These are phyloP conservation scores for Lagodon rhomboides DNA, from an alignment of 2,797 vertebrate species.

Conservation along the genomic window DNA sequence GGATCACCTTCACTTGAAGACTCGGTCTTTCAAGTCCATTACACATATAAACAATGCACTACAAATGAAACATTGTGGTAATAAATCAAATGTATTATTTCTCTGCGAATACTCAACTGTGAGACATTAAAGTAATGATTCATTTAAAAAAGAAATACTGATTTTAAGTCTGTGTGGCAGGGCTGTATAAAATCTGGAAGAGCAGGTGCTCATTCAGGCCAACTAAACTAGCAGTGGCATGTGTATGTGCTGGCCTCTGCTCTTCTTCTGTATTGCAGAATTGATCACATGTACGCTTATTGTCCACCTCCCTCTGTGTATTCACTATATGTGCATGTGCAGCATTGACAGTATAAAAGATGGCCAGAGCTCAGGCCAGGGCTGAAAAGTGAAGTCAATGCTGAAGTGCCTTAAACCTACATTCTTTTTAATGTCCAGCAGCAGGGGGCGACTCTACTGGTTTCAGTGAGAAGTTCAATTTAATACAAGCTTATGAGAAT, in stretches of 20 bases:
- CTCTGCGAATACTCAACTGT: conserved; percentile 9
- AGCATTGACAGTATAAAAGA: too few species aligned
- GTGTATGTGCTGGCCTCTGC: conserved; percentile 22
- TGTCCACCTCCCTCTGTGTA: conserved; percentile 12
- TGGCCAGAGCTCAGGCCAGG: too few species aligned
- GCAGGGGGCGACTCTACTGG: too few species aligned
- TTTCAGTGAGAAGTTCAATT: too few species aligned
- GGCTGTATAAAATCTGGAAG: neutral
- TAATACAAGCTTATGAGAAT: too few species aligned
- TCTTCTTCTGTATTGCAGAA: conserved; percentile 20
- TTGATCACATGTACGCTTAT: conserved; percentile 2
- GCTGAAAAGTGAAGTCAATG: too few species aligned
- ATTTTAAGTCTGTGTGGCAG: neutral
- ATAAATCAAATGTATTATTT: conserved; percentile 43
- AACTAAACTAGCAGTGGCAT: conserved; percentile 1
- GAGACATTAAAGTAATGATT: conserved; percentile 14
- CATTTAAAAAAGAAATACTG: conserved; percentile 11
- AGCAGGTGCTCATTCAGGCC: neutral
- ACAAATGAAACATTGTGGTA: conserved; percentile 38
- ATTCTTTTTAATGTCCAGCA: too few species aligned
- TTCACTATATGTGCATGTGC: neutral
- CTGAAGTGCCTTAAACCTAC: too few species aligned
- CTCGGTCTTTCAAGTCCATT: conserved; percentile 39
- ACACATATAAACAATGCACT: conserved; percentile 34
- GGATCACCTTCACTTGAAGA: conserved; percentile 39